Evolutionary conservation across 2,797 vertebrate species (phyloP).

Genomic region (Naso thynnoides): DNA sequence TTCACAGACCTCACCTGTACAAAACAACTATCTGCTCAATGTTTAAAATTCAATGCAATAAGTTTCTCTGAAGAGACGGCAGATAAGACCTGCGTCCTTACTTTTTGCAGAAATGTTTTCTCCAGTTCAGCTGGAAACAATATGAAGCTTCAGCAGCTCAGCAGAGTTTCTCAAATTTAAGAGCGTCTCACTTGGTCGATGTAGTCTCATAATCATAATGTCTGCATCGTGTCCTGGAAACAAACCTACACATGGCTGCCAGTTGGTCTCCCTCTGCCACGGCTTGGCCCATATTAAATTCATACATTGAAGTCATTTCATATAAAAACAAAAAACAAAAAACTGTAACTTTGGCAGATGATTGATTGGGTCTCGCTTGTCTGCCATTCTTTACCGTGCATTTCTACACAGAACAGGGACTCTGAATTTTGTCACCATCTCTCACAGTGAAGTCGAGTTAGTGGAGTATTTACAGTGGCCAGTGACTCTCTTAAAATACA

Average conservation of each 20-base stretch:
- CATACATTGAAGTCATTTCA: slow-evolving; percentile 4
- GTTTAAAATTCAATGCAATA: background rate
- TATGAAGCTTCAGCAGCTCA: background rate
- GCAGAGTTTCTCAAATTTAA: slow-evolving; percentile 2
- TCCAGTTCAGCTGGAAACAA: background rate
- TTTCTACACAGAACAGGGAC: background rate
- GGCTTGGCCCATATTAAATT: background rate
- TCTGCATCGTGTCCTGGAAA: slow-evolving; percentile 8
- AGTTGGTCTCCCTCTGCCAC: background rate
- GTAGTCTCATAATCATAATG: background rate
- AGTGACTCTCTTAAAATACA: slow-evolving; percentile 12
- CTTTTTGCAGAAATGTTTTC: background rate
- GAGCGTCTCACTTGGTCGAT: slow-evolving; percentile 5
- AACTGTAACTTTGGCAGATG: background rate
- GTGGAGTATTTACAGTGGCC: slow-evolving; percentile 8
- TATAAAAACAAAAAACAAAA: too few relatives aligned
- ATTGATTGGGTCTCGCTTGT: background rate
- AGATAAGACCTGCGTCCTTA: background rate
- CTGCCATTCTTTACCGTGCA: background rate
- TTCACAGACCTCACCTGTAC: too few relatives aligned
- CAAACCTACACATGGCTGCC: background rate
- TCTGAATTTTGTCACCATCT: background rate
- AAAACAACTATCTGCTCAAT: background rate
- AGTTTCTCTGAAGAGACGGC: background rate
- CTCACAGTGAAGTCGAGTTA: too few relatives aligned